Evolutionary conservation across 2,888 invertebrate species (phyloP).

Genomic region (Smittia aterrima): DNA sequence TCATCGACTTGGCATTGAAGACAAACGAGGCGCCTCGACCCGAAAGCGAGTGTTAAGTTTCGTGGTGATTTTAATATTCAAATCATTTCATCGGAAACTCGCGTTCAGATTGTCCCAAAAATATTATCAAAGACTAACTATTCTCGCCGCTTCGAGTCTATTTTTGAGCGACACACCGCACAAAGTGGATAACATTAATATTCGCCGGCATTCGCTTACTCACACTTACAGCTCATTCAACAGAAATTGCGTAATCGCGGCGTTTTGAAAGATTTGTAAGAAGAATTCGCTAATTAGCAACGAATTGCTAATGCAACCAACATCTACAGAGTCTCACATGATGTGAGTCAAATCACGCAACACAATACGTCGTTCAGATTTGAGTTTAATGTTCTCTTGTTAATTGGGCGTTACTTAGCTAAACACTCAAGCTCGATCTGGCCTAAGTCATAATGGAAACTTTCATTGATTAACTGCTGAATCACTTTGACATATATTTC

Average conservation of each 20-base stretch:
- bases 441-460: background rate
- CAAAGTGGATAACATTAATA: background rate
- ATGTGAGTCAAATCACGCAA: background rate
- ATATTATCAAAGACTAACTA: background rate
- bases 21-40: constrained; percentile 3
- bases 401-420: too few species aligned
- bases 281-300: background rate
- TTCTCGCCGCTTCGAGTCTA: background rate
- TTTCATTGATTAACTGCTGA: background rate
- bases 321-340: background rate
- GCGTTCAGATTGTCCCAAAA: background rate
- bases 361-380: too few species aligned
- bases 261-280: background rate
- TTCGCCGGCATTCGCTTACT: constrained; percentile 9
- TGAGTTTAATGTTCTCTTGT: too few species aligned
- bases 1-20: constrained; percentile 17
- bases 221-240: background rate
- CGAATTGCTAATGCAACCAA: background rate
- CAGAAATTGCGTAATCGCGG: background rate
- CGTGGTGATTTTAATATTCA: background rate
- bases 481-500: background rate
- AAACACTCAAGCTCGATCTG: background rate
- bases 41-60: background rate
- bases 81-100: background rate
- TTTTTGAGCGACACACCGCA: background rate